These are phyloP conservation scores for Tapera naevia DNA, from an alignment of 2,797 vertebrate species.

Conservation along the genomic window DNA sequence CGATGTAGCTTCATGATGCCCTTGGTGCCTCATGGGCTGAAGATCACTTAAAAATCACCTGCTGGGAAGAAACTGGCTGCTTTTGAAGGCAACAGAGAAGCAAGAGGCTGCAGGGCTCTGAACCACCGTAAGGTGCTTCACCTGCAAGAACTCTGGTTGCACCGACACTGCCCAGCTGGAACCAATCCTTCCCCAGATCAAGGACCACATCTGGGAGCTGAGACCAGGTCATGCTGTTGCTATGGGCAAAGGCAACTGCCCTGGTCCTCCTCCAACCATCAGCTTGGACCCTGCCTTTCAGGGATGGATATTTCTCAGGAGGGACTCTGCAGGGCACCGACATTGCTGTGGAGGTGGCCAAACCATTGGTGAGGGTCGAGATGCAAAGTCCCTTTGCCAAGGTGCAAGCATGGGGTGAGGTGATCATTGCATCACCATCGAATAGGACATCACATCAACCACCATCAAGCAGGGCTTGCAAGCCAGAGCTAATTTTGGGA, in stretches of 20 bases:
- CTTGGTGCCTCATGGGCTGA: neutral
- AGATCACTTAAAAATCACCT: neutral
- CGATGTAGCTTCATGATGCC: rapidly evolving
- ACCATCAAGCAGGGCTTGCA: too few relatives aligned
- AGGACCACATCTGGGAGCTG: neutral
- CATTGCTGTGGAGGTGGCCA: neutral
- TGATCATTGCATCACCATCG: neutral
- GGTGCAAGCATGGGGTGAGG: neutral
- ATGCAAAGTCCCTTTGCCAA: neutral
- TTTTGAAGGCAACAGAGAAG: neutral
- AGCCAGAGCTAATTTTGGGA: neutral
- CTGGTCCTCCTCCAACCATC: rapidly evolving
- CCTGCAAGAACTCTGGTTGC: neutral
- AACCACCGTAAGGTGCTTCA: neutral
- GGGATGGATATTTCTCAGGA: neutral
- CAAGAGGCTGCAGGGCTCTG: neutral
- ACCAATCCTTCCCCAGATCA: rapidly evolving
- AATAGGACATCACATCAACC: too few relatives aligned
- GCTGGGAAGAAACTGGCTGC: neutral
- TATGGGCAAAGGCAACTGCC: rapidly evolving
- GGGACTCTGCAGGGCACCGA: neutral
- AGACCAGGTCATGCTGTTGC: rapidly evolving
- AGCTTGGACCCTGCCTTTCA: rapidly evolving
- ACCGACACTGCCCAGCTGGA: neutral
- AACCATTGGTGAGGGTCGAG: rapidly evolving